These are phyloP conservation scores for Cheumatopsyche charites DNA, from an alignment of 1,140 invertebrate species.

Conservation along the genomic window DNA sequence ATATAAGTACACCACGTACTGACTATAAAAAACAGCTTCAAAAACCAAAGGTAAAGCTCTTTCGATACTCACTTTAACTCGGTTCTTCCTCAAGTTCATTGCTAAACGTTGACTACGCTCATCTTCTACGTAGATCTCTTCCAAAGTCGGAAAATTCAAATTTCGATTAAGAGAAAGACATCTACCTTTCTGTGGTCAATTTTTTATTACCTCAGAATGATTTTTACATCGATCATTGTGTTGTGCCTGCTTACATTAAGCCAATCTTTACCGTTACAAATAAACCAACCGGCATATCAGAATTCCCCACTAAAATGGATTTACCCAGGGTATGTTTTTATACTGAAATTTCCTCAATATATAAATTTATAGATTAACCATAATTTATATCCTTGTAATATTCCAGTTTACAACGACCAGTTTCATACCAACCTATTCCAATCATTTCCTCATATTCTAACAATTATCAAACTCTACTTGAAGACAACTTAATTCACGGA, in stretches of 20 bases:
- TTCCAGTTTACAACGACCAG: slow-evolving; percentile 30
- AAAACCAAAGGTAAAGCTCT: not conserved
- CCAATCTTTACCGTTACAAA: not conserved
- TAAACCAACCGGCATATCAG: not conserved
- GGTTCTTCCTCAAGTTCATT: slow-evolving; percentile 31
- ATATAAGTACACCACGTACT: slow-evolving; percentile 15
- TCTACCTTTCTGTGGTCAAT: not conserved
- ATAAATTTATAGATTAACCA: no score
- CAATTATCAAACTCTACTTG: not conserved
- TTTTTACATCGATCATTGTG: not conserved
- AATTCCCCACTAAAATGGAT: not conserved
- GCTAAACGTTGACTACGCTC: not conserved
- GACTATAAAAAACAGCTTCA: slow-evolving; percentile 11
- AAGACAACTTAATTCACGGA: not conserved
- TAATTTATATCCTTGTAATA: no score
- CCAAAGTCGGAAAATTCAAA: no score
- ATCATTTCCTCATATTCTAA: not conserved
- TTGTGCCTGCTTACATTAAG: not conserved
- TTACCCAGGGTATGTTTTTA: slow-evolving; percentile 21
- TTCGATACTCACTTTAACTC: slow-evolving; percentile 1
- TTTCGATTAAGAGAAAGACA: no score
- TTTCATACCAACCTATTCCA: slow-evolving; percentile 1
- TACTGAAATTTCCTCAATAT: no score
- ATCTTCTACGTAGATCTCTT: no score
- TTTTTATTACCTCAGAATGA: not conserved